Conservation (phyloP, 2,113 vertebrate species). For the Lepus americanus region DNA sequence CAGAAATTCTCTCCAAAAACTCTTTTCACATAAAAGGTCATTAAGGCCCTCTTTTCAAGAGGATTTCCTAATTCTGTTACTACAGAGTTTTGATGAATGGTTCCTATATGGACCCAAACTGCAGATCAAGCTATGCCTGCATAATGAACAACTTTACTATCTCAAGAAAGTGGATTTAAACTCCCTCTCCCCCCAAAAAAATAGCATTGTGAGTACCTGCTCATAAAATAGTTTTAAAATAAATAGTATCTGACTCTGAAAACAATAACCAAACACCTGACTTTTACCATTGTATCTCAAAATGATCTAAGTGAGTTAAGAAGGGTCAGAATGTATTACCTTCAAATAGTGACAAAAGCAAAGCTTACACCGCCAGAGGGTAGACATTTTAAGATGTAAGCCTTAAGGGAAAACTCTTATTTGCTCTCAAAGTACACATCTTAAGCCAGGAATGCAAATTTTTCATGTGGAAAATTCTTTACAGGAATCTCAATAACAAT, state of each 20-base stretch:
- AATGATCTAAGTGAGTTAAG: slow-evolving; percentile 53
- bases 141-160: slow-evolving; percentile 65
- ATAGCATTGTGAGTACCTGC: slow-evolving; percentile 41
- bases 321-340: slow-evolving; percentile 33
- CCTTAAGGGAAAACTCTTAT: slow-evolving; percentile 57
- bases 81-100: slow-evolving; percentile 67
- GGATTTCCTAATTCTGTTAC: slow-evolving; percentile 71
- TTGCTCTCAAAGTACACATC: slow-evolving; percentile 40
- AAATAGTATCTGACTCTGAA: slow-evolving; percentile 66
- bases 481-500: slow-evolving; percentile 53
- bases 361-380: not conserved
- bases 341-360: slow-evolving; percentile 59
- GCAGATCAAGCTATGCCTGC: slow-evolving; percentile 60
- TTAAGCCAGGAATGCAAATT: slow-evolving; percentile 66
- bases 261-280: slow-evolving; percentile 45
- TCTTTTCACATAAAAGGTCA: slow-evolving; percentile 72
- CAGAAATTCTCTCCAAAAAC: slow-evolving; percentile 70
- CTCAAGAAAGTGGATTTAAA: slow-evolving; percentile 26
- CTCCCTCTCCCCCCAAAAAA: not conserved
- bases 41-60: slow-evolving; percentile 76
- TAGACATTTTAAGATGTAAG: slow-evolving; percentile 55
- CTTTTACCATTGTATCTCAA: slow-evolving; percentile 55
- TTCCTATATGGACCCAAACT: slow-evolving; percentile 62
- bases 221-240: slow-evolving; percentile 65
- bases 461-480: slow-evolving; percentile 54